Base-by-base conservation (phyloP, 2,888 invertebrate species). In the Drosophila crucigera region DNA sequence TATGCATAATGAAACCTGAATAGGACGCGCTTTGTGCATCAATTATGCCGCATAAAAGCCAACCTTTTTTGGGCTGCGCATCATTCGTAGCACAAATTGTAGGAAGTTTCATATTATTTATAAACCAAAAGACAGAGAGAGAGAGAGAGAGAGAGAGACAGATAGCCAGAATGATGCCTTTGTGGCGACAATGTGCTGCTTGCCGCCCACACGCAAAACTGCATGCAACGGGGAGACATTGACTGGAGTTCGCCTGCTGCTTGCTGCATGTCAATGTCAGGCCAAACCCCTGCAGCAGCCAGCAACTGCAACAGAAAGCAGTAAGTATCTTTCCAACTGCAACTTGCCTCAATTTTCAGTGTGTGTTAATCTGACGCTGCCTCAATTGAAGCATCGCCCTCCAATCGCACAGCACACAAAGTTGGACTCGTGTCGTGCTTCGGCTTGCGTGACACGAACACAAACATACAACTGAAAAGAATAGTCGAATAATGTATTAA, bases 1-100 rank as follows among this genome's bases (percentile, higher is more conserved):
- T 56, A 60, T 62, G 69, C 73, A 79, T 76, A 82, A 82, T 82
- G 74, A 82, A 73, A 73, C 73, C 68, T 82, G 82, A 82, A 82
- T 82, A 55, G 82, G 60, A 74, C 63, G 56, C 72, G 61, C 80
- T 70, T 76, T 87, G 89, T 87, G 80, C 89, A 83, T 86, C 89
- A 87, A 87, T 87, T 87, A 89, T 87, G 81, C 74, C 82, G 78
- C 88, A 87, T 86, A 84, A 82, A 85, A 77, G 73, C 65, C 79
- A 73, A 64, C 67, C 50, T 65, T 61, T 56, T 43, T 25, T 47
- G 4, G 30, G 50, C 59, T 80, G 47, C 69, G 70, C 78, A 81
- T 80, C 85, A 83, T 80, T 83, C 30, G 70, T 82, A 80, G 63
- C 78, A 80, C 79, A 82, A 79, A 83, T 87, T 82, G 80, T 87